Evolutionary conservation across 2,797 vertebrate species (phyloP).

Genomic region (Borostomias antarcticus): DNA sequence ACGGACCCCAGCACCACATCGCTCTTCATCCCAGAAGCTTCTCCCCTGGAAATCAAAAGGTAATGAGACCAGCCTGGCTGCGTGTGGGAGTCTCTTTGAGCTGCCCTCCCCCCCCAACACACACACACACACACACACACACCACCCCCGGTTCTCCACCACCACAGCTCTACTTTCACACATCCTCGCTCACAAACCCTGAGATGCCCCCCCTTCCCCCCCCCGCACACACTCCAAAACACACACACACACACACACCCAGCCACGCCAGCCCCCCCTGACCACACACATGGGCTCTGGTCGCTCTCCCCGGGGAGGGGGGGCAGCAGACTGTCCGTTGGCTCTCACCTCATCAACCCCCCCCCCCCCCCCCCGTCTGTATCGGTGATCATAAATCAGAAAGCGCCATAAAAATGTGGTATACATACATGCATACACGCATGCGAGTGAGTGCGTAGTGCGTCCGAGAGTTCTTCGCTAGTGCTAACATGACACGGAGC

Average conservation of each 20-base stretch:
- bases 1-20: conserved; percentile 38
- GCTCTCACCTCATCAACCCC: conserved; percentile 70
- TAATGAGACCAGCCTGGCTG: conserved; percentile 73
- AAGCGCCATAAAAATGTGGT: conserved; percentile 35
- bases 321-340: conserved; percentile 46
- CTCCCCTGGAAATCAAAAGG: conserved; percentile 69
- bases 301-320: conserved; percentile 40
- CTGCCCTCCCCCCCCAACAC: conserved; percentile 44
- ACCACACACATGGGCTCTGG: conserved; percentile 62
- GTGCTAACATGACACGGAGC: too few species aligned
- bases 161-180: conserved; percentile 59
- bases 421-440: too few species aligned
- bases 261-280: conserved; percentile 46
- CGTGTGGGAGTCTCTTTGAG: conserved; percentile 59
- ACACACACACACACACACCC: too few species aligned
- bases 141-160: too few species aligned
- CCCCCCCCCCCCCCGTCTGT: too few species aligned
- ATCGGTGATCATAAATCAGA: conserved; percentile 55
- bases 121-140: too few species aligned
- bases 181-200: conserved; percentile 61
- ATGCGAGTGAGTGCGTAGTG: too few species aligned
- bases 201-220: conserved; percentile 21
- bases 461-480: too few species aligned
- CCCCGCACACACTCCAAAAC: conserved; percentile 25
- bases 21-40: conserved; percentile 51